A percentile compares a stretch with the other conserved stretches of the same genome.
phyloP scores from a whole-genome alignment of 2,888 invertebrate genomes.

The Myopa testacea region DNA sequence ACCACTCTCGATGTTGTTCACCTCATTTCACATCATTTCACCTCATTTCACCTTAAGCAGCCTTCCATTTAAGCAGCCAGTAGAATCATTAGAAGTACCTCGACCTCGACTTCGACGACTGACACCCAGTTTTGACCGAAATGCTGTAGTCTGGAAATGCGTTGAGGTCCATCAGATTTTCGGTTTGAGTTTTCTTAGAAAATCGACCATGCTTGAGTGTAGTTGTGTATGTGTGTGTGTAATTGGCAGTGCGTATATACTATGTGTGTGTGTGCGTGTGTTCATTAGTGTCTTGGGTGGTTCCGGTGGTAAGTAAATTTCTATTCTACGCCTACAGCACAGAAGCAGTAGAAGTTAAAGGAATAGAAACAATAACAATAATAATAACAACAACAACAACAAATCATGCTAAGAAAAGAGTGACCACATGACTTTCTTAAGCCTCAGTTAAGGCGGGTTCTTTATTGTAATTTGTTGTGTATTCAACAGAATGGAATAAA shows the following conservation, averaged over 20 bases:
- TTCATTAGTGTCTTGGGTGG: constrained; percentile 26
- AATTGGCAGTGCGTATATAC: constrained; percentile 6
- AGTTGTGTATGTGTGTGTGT: constrained; percentile 3
- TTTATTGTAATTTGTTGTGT: too few species aligned
- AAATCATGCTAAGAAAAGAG: constrained; percentile 2
- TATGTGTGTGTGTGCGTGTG: constrained; percentile 5
- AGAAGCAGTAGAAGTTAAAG: not conserved
- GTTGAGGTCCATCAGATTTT: not conserved
- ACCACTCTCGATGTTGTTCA: not conserved
- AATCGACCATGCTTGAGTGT: constrained; percentile 32
- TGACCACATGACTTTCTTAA: constrained; percentile 37
- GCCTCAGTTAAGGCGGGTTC: not conserved
- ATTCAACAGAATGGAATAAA: too few species aligned
- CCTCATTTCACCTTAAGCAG: not conserved
- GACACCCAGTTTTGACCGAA: too few species aligned
- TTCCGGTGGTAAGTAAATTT: constrained; percentile 4
- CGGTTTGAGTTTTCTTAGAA: constrained; percentile 35
- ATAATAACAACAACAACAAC: constrained; percentile 5
- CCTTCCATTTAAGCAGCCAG: not conserved
- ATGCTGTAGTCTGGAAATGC: not conserved
- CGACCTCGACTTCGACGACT: not conserved
- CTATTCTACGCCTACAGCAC: not conserved
- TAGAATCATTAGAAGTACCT: not conserved
- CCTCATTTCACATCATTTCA: not conserved
- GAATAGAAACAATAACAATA: not conserved